Evolutionary conservation across 2,797 vertebrate species (phyloP), one percentile per base, ranked within the genome.

Genomic region (Cirrhinus molitorella): DNA sequence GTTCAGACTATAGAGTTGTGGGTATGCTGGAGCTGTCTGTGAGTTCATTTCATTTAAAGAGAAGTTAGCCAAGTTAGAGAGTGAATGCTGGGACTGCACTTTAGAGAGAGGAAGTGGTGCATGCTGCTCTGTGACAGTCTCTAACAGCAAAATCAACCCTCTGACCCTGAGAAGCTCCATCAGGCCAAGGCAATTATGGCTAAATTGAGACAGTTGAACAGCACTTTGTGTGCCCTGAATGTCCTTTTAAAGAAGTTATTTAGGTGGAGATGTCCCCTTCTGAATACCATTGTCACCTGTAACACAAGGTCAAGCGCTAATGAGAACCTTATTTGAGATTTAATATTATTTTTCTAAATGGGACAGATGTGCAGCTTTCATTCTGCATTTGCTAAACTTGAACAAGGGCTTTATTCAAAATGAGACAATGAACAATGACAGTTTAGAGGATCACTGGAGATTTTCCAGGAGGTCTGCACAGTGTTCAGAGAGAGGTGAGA

Each of bases 371-470:
- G 57, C 75, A 49, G 25, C 66, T 85, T 73, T 31, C 65, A 49
- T 66, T 31, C n/a, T 53, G 65, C 67, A 73, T 63, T 40, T 76
- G 23, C 11, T 78, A 51, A 68, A 40, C 21, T 31, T 61, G 47
- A 85, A 88, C 86, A 90, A 87, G 77, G 80, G 19, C 37, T 57
- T 74, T 43, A 76, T 85, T 89, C 70, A 82, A 75, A 49, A 82
- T 40, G 37, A 49, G 55, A 88, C 89, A 82, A 87, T 88, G 66
- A 85, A 87, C 88, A 87, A 86, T 83, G 84, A 65, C 70, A n/a
- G 63, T 25, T 77, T 71, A 86, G 74, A 61, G 80, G 65, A 28
- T 68, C 10, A 74, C 31, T 19, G 19, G 23, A 83, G 49, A 74
- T 65, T 66, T 73, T 28, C 21, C 51, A 13, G 67, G 53, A 63